Evolutionary conservation across 2,797 vertebrate genomes (phyloP).

Genomic region (Artibeus jamaicensis): DNA sequence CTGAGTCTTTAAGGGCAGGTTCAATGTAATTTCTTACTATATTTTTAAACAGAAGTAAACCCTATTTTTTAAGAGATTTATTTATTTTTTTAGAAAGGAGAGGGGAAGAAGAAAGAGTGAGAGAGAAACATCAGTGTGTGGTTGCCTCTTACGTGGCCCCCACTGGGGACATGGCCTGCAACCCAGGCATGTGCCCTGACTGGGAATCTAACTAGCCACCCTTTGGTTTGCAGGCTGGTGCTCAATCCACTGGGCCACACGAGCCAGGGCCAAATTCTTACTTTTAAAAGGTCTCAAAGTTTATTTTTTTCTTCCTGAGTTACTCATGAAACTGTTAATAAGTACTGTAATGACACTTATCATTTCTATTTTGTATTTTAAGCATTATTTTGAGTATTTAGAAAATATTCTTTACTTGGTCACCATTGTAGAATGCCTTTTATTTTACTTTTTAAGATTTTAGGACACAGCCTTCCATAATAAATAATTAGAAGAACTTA

Average conservation of each 20-base stretch:
- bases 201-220: no score
- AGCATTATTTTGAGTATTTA: background rate
- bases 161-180: no score
- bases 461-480: background rate
- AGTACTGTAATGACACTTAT: background rate
- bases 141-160: no score
- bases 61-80: no score
- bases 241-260: no score
- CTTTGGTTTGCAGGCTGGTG: no score
- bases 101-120: no score
- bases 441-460: background rate
- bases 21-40: background rate
- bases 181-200: no score
- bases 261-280: no score
- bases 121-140: no score
- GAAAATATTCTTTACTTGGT: background rate
- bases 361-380: background rate
- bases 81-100: no score
- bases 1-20: background rate
- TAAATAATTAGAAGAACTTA: background rate
- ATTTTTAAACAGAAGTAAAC: background rate
- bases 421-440: background rate
- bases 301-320: background rate
- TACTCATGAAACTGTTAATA: background rate
- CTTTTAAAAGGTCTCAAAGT: accelerated